Conservation (phyloP, 2,888 invertebrate species). For the Agonopterix alstromeriana region DNA sequence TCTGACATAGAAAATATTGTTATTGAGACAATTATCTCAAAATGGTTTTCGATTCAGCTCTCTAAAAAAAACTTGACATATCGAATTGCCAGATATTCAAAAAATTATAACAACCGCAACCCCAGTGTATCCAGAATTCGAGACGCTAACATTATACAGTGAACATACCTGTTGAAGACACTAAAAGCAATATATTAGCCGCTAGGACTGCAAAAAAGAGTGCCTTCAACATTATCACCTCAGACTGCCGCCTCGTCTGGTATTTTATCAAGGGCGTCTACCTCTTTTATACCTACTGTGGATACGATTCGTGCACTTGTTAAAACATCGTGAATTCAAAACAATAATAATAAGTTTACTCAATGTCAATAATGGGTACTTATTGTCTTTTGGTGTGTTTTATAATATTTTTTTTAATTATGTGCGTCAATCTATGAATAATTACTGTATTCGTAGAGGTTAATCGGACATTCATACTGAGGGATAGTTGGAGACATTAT, state of each 20-base stretch:
- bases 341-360: background rate
- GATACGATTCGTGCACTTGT: constrained; percentile 31
- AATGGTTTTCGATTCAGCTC: too few species aligned
- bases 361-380: background rate
- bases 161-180: constrained; percentile 19
- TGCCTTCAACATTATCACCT: constrained; percentile 32
- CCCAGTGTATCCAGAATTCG: too few species aligned
- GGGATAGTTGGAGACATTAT: too few species aligned
- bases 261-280: constrained; percentile 18
- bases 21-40: too few species aligned
- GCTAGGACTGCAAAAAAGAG: constrained; percentile 23
- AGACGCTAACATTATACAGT: too few species aligned
- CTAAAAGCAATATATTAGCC: constrained; percentile 18
- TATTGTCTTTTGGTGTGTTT: background rate
- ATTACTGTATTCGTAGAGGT: too few species aligned
- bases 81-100: too few species aligned
- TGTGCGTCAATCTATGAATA: too few species aligned
- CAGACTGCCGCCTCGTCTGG: constrained; percentile 9
- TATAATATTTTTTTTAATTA: background rate
- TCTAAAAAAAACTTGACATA: too few species aligned
- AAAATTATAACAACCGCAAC: too few species aligned
- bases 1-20: too few species aligned
- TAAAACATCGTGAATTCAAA: constrained; percentile 18
- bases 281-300: constrained; percentile 31
- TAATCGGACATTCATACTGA: too few species aligned